Evolutionary conservation across 2,113 vertebrate species (phyloP), one percentile per base, ranked within the genome.

Genomic region (Passer montanus): DNA sequence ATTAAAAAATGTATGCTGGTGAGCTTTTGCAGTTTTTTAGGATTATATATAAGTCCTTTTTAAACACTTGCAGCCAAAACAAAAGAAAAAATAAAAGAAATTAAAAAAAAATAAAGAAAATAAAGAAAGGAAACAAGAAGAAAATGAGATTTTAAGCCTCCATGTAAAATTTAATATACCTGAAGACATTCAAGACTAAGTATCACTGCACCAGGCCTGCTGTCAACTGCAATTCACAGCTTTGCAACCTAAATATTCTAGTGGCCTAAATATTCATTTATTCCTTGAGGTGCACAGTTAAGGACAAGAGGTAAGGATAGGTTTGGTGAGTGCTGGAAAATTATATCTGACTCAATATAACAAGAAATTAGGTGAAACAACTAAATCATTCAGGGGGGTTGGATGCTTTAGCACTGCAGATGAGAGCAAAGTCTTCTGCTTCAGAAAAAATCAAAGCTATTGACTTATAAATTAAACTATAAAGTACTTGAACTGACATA

Each of bases 301-400:
- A 87, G 10, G 46, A 81, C 30, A 60, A 84, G 44, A 80, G 14
- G 16, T 41, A 75, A 77, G 9, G 60, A 11, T 30, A 16, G 9
- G 68, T 89, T 68, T 84, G 30, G 21, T 3, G 33, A 22, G 19
- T 13, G 2, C 27, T 49, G 55, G 17, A 69, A 89, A 87, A 87
- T 56, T 58, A 33, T 12, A 13, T 30, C 43, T 59, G 28, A 37
- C n/a, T 93, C 31, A 87, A 50, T n/a, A 22, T 37, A 74, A 74
- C 12, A 70, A 79, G 21, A 91, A 92, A 75, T 46, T 68, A 74
- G 6, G 15, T 31, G 10, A 11, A 62, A 66, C 70, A 91, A 37
- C 15, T 31, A 59, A 70, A 67, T 37, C 0, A 7, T 85, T 62
- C 0, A 0, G 1, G 11, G 1, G 1, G 19, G 6, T 66, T 49